Conservation (phyloP, 1,140 invertebrate genomes). For the Diachasma alloeum region DNA sequence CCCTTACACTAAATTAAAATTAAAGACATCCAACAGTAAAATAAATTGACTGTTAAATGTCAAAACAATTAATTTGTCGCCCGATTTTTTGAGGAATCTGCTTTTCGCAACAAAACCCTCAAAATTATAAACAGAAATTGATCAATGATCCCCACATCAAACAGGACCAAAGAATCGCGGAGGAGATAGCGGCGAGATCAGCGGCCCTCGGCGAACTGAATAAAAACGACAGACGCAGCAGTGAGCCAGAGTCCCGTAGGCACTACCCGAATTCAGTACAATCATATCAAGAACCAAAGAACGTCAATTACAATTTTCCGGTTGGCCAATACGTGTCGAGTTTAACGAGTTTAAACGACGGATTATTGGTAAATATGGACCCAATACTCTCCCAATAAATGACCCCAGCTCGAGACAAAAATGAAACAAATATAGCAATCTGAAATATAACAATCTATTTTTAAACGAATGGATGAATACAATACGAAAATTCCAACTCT, state of each 20-base stretch:
- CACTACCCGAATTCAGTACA: slow-evolving; percentile 36
- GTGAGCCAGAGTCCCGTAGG: slow-evolving; percentile 24
- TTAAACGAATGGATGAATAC: no score
- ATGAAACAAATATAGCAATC: no score
- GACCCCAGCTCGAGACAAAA: no score
- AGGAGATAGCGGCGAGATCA: slow-evolving; percentile 70
- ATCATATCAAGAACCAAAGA: slow-evolving; percentile 37
- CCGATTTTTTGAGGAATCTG: not conserved
- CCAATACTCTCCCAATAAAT: no score
- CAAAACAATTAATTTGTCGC: no score
- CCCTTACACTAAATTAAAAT: no score
- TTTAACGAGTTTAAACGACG: slow-evolving; percentile 37
- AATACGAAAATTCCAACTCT: no score
- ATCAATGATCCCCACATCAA: not conserved
- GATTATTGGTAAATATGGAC: slow-evolving; percentile 24
- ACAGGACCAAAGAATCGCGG: slow-evolving; percentile 69
- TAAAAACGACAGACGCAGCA: slow-evolving; percentile 51
- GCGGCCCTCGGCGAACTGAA: slow-evolving; percentile 67
- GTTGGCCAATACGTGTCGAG: slow-evolving; percentile 42
- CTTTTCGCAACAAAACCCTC: no score
- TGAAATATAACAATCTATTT: no score
- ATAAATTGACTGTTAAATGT: no score
- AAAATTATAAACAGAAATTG: no score
- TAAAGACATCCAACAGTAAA: no score
- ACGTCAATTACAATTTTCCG: slow-evolving; percentile 39